Evolutionary conservation across 2,113 vertebrate species (phyloP), one percentile per base, ranked within the genome.

Genomic region (Peromyscus maniculatus): DNA sequence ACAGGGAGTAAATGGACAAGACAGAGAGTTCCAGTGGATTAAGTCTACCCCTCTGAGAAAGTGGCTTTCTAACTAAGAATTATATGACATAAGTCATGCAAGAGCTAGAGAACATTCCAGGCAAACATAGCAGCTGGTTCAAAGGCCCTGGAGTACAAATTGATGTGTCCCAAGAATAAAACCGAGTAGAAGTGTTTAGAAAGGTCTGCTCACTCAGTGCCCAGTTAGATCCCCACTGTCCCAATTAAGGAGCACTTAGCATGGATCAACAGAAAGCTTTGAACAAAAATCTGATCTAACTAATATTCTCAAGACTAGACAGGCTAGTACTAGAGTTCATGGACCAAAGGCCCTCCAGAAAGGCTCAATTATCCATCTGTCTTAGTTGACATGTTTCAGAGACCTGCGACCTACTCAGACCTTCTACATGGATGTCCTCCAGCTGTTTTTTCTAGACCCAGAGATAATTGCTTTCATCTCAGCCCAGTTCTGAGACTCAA

Each of bases 181-280:
- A 13, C 0, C 55, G 52, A 17, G 5, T 22, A 10, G 16, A 36
- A 6, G 21, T 17, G 7, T 13, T 55, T 55, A 39, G 1, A 24
- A 2, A n/a, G 69, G 7, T 28, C 49, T 8, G n/a, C 7, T 26
- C 64, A 31, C 1, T 3, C 33, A 16, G 11, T 28, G 52, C 39
- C 13, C 33, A 11, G 21, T 3, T 4, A 46, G 59, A 52, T 10
- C 11, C 1, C 33, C 24, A 39, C 49, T 36, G 46, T 24, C n/a
- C 2, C 0, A 0, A 46, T 9, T 0, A n/a, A 83, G 31, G n/a
- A 55, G 8, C 55, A 26, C 22, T 2, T 57, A 22, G 19, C 5
- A 55, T 31, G 80, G 67, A 75, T 52, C 72, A 77, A 80, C 2
- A 49, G 64, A 71, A 90, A 7, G 1, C 19, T 84, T 57, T 59